A percentile compares a stretch with the other conserved stretches of the same genome.
Conservation (phyloP, 2,113 vertebrate species). For the Tragulus kanchil region DNA sequence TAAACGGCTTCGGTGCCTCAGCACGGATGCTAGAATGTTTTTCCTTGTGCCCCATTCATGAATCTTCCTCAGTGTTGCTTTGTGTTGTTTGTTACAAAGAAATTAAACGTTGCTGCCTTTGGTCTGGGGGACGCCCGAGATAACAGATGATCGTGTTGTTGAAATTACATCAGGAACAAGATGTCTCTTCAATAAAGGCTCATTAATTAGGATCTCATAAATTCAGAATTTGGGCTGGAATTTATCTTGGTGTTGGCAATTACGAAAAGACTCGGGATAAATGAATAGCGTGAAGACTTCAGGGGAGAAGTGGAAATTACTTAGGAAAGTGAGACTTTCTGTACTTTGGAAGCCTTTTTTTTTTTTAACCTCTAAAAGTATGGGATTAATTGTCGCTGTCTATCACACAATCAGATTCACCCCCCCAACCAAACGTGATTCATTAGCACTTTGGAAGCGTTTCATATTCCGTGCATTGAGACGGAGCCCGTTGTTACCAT, state of each 20-base stretch:
- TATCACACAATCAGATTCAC: neutral
- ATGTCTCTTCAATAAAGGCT: neutral
- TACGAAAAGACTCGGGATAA: neutral
- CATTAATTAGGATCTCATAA: conserved; percentile 51
- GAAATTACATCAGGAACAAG: neutral
- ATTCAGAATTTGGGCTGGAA: conserved; percentile 30
- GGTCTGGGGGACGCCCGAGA: neutral
- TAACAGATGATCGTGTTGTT: neutral
- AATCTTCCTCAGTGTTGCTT: accelerated
- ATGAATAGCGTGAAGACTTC: neutral
- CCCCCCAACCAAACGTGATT: neutral
- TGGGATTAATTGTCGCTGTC: neutral
- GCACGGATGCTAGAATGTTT: accelerated
- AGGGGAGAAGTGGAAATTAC: neutral
- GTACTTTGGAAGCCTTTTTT: neutral
- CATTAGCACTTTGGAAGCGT: neutral
- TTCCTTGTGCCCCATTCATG: neutral
- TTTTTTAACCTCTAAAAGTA: neutral
- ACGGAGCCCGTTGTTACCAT: neutral
- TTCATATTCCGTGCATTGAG: accelerated
- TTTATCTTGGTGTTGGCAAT: neutral
- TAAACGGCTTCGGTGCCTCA: too few relatives aligned
- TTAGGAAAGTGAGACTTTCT: accelerated
- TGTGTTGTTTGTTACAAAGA: neutral
- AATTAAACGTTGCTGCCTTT: neutral